Percentiles rank a stretch among this genome's conserved stretches.
These are phyloP conservation scores for Orthosia gracilis DNA, from an alignment of 2,888 invertebrate species.

Conservation along the genomic window DNA sequence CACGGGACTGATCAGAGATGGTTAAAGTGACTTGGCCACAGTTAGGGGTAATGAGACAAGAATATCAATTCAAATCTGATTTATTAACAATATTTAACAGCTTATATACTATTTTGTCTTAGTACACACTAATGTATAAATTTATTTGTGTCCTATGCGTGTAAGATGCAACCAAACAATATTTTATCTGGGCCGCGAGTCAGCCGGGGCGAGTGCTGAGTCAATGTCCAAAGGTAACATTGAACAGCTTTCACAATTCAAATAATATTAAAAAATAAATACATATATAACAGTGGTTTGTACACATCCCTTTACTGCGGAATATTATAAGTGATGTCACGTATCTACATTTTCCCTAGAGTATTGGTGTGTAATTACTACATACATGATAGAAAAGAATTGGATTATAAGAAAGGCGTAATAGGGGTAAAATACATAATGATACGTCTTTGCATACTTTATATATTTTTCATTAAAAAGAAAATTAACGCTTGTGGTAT, in stretches of 20 bases:
- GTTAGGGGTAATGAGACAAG: no score
- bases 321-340: conserved; percentile 39
- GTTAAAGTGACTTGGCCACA: no score
- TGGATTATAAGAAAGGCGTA: conserved; percentile 66
- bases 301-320: conserved; percentile 22
- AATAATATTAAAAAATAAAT: not conserved
- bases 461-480: conserved; percentile 35
- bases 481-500: conserved; percentile 65
- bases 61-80: no score
- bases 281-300: not conserved
- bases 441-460: conserved; percentile 60
- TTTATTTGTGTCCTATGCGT: no score
- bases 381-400: conserved; percentile 60
- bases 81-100: no score
- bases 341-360: conserved; percentile 35
- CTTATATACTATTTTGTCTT: no score
- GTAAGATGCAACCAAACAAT: no score
- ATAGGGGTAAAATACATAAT: conserved; percentile 72
- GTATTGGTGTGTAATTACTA: conserved; percentile 62
- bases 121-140: no score
- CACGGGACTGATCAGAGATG: no score
- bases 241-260: not conserved
- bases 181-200: no score
- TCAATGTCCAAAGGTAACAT: no score
- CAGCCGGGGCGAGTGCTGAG: no score